These are phyloP conservation scores for Listrodromus nycthemerus DNA, from an alignment of 2,888 invertebrate species.

Conservation along the genomic window DNA sequence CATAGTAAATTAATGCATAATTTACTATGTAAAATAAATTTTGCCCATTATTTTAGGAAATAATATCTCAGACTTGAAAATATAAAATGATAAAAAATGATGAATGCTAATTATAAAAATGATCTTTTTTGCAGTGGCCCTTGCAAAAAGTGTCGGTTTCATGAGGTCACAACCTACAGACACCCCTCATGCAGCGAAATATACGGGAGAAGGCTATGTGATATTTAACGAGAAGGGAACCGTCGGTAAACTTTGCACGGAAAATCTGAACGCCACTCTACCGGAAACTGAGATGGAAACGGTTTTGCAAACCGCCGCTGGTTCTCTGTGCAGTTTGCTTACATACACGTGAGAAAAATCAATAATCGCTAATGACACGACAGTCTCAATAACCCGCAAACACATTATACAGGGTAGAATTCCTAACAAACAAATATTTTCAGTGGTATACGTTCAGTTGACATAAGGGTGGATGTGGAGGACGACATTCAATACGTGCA, in stretches of 20 bases:
- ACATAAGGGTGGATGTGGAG: constrained; percentile 88
- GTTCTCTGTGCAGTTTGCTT: constrained; percentile 91
- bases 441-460: constrained; percentile 90
- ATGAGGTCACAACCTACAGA: constrained; percentile 88
- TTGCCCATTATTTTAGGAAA: neutral
- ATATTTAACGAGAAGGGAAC: constrained; percentile 94
- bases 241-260: constrained; percentile 92
- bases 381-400: constrained; percentile 8
- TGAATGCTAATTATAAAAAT: neutral
- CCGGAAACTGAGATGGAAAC: constrained; percentile 85
- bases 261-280: constrained; percentile 89
- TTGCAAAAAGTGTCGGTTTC: constrained; percentile 89
- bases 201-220: constrained; percentile 92
- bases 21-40: no score
- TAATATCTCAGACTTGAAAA: neutral
- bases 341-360: constrained; percentile 89
- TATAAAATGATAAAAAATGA: no score
- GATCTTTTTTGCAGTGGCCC: constrained; percentile 87
- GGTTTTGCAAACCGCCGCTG: constrained; percentile 90
- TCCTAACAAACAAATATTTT: constrained; percentile 34
- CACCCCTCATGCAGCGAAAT: constrained; percentile 89
- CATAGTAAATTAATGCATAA: no score
- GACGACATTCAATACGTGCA: constrained; percentile 89
- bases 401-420: neutral
- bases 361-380: neutral